A percentile compares a stretch with the other conserved stretches of the same genome.
These are phyloP conservation scores for Acanthopagrus latus DNA, from an alignment of 2,797 vertebrate species.

Conservation along the genomic window DNA sequence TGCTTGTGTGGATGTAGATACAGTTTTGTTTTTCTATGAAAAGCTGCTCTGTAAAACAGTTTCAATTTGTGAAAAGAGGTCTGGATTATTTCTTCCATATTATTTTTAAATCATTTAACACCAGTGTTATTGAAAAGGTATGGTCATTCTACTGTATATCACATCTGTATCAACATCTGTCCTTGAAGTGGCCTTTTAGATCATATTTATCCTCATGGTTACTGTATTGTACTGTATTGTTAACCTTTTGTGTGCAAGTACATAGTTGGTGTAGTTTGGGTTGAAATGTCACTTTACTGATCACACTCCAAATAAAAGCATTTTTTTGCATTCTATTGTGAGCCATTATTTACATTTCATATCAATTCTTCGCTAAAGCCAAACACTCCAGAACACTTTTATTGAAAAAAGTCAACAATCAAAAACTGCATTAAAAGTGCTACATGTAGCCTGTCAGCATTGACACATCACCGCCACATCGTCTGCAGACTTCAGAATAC, in stretches of 20 bases:
- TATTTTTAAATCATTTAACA: not conserved
- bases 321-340: not conserved
- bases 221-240: constrained; percentile 30
- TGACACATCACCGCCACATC: constrained; percentile 25
- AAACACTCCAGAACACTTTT: constrained; percentile 68
- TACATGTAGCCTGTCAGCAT: constrained; percentile 51
- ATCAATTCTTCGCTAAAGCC: constrained; percentile 1
- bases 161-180: constrained; percentile 8
- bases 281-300: constrained; percentile 28
- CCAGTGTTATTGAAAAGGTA: not conserved
- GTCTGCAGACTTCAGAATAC: constrained; percentile 37
- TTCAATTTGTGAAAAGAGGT: not conserved
- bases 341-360: not conserved
- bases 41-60: constrained; percentile 11
- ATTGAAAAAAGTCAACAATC: constrained; percentile 70
- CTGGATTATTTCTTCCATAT: not conserved
- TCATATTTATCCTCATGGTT: constrained; percentile 21
- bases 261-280: constrained; percentile 8
- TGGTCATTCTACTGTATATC: constrained; percentile 2
- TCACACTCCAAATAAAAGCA: constrained; percentile 68
- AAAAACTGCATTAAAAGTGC: constrained; percentile 57
- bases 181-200: constrained; percentile 54
- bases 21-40: not conserved
- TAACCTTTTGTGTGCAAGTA: not conserved
- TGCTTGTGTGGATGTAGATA: constrained; percentile 1